Percentiles rank a stretch among this genome's conserved stretches.
phyloP scores from a whole-genome alignment of 2,888 invertebrate species.

The Sympetrum striolatum region DNA sequence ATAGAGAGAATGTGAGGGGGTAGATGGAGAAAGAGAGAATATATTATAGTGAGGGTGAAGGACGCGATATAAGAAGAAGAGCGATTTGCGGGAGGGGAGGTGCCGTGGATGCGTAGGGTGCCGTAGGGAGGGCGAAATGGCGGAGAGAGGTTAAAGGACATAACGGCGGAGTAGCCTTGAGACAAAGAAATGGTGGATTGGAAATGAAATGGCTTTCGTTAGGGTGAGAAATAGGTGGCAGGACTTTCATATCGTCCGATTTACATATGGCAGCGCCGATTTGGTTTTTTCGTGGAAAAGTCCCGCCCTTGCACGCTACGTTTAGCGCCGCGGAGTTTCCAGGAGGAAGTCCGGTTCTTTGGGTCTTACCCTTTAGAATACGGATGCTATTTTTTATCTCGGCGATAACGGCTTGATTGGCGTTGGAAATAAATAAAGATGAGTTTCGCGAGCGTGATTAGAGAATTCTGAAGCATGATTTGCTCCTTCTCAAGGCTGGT shows the following conservation, averaged over 20 bases:
- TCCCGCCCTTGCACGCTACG: no score
- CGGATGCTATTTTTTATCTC: no score
- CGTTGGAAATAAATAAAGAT: no score
- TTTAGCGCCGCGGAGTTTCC: no score
- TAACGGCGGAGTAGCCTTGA: background rate
- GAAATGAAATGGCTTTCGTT: background rate
- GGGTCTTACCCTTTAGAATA: no score
- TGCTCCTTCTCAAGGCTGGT: no score
- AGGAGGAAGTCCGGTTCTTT: no score
- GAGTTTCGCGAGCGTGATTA: no score
- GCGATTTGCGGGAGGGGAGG: background rate
- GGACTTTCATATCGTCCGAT: background rate
- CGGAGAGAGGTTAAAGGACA: background rate
- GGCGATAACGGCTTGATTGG: no score
- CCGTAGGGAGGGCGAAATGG: background rate
- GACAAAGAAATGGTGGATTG: background rate
- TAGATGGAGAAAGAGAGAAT: background rate
- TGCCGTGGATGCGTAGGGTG: background rate
- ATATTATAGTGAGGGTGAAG: conserved; percentile 32
- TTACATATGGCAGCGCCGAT: background rate
- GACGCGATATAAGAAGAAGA: conserved; percentile 18
- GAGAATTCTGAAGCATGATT: no score
- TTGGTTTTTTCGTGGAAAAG: background rate
- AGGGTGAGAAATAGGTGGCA: background rate
- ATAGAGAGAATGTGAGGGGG: background rate